Evolutionary conservation across 2,797 vertebrate species (phyloP).

Genomic region (Rhinogobio ventralis): DNA sequence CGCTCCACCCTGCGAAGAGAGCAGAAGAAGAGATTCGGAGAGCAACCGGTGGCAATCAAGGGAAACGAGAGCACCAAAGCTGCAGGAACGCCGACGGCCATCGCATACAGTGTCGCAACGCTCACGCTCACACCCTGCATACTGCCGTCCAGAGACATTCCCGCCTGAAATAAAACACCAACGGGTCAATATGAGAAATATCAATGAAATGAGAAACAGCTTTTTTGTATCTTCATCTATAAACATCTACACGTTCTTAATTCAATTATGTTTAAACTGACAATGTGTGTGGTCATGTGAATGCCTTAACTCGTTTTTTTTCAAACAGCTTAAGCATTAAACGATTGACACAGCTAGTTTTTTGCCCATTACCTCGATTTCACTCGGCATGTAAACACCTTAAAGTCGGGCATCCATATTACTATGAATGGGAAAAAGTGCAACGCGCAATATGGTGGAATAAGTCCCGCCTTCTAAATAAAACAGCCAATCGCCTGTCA

Average conservation of each 20-base stretch:
- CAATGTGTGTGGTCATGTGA: background rate
- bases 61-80: constrained; percentile 70
- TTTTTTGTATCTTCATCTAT: background rate
- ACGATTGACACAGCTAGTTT: background rate
- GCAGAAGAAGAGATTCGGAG: constrained; percentile 60
- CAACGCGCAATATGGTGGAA: too few relatives aligned
- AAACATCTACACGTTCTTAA: background rate
- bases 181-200: background rate
- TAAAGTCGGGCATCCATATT: too few relatives aligned
- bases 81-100: constrained; percentile 62
- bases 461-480: too few relatives aligned
- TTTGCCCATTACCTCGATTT: background rate
- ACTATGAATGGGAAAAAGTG: too few relatives aligned
- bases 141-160: constrained; percentile 33
- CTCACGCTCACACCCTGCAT: constrained; percentile 66
- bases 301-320: background rate
- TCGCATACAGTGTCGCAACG: constrained; percentile 68
- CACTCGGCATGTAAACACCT: background rate
- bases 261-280: background rate
- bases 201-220: background rate
- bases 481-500: too few relatives aligned
- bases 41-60: background rate
- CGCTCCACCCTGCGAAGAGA: constrained; percentile 81
- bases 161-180: constrained; percentile 20
- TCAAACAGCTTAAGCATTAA: background rate